Evolutionary conservation across 1,140 invertebrate species (phyloP), one percentile per base, ranked within the genome.

Genomic region (Nasonia vitripennis): DNA sequence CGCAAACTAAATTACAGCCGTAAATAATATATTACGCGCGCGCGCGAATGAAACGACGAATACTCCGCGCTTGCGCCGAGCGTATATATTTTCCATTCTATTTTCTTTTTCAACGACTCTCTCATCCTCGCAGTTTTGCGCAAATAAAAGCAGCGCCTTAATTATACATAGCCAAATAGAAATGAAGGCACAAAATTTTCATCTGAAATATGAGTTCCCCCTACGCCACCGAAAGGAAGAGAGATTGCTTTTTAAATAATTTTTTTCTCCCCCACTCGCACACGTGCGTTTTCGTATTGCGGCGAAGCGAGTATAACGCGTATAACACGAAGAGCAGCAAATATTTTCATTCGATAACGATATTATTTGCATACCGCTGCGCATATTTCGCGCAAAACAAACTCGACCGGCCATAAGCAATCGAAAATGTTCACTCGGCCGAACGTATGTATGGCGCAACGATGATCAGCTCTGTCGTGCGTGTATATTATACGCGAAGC

Each of bases 1-100:
- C 20, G 27, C 17, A 17, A 23, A 78, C 10, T 14, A 78, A 23
- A 74, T 74, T 37, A n/a, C 73, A 74, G 1, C 34, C 31, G 34
- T 74, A 74, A 37, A 73, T 27, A 77, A 77, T 48, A 74, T 20
- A 41, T 74, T 34, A 74, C 73, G 20, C 73, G 55, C 73, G 20
- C 73, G 55, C 55, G 55, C 20, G 55, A 62, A 62, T 62, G 17
- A 62, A 62, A 62, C 55, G 20, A 62, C 55, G 20, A 62, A 62
- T 20, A 62, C 55, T 62, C 12, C 51, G 5, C 27, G 27, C 27
- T 27, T 27, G 1, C 34, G 5, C 34, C 34, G 34, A 37, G 34
- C 5, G 34, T 37, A 45, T 9, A 7, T 45, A 45, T 45, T 45
- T 9, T 10, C 41, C 9, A 45, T 7, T 45, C 9, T 45, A 9